A percentile compares a stretch with the other conserved stretches of the same genome.
Conservation (phyloP, 2,888 invertebrate species). For the Dyspetes luteomarginatus region DNA sequence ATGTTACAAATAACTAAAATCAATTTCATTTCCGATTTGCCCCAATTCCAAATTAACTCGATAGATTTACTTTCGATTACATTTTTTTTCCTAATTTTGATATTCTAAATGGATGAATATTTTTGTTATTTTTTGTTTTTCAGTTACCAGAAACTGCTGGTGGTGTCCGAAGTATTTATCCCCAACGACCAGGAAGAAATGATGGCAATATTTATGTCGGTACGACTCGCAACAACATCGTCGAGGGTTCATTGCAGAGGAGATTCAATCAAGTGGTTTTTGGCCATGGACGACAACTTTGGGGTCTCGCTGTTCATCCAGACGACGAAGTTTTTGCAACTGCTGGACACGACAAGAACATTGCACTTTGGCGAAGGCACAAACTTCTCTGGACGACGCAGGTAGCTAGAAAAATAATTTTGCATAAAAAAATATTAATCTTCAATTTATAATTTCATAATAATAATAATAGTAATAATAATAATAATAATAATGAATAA, state of each 20-base stretch:
- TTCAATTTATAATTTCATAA: constrained; percentile 4
- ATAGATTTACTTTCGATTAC: too few species aligned
- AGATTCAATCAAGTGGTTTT: constrained; percentile 94
- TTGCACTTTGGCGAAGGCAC: constrained; percentile 95
- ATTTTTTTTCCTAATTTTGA: too few species aligned
- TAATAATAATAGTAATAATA: too few species aligned
- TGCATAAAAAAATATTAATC: neutral
- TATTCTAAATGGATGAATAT: neutral
- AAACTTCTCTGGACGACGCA: constrained; percentile 94
- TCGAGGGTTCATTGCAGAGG: constrained; percentile 95
- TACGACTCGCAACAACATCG: constrained; percentile 93
- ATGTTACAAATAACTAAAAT: too few species aligned
- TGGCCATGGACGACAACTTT: constrained; percentile 94
- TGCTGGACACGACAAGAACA: constrained; percentile 95
- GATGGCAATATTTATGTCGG: constrained; percentile 97
- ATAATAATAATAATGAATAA: too few species aligned
- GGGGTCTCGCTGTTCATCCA: constrained; percentile 95
- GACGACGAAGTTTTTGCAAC: constrained; percentile 96
- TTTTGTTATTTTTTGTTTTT: constrained; percentile 69
- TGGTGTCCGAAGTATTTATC: constrained; percentile 95
- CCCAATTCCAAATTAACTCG: too few species aligned
- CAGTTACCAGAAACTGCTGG: constrained; percentile 94
- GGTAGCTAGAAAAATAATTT: constrained; percentile 83
- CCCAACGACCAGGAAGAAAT: constrained; percentile 93
- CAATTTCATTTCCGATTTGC: too few species aligned